phyloP scores from a whole-genome alignment of 2,888 invertebrate species.

The Cataglyphis rosenhaueri region DNA sequence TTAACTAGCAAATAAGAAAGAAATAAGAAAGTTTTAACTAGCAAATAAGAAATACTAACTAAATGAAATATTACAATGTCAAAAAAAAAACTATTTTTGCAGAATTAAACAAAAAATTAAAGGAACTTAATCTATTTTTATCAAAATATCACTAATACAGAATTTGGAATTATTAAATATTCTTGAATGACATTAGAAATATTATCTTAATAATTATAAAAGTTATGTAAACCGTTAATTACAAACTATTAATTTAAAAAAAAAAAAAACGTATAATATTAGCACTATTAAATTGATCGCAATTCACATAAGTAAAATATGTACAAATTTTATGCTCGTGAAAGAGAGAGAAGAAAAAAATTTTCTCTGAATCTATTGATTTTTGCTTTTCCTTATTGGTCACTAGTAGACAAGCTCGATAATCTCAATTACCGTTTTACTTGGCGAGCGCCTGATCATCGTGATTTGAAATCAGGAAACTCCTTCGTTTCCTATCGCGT shows the following conservation, averaged over 20 bases:
- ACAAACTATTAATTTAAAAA: not conserved
- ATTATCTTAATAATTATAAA: conserved; percentile 5
- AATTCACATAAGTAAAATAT: not conserved
- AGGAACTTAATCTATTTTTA: not conserved
- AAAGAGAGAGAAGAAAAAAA: not conserved
- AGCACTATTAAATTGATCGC: not conserved
- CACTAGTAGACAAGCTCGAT: conserved; percentile 35
- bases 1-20: not conserved
- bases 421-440: conserved; percentile 45
- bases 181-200: not conserved
- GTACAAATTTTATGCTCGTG: not conserved
- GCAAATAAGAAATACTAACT: too few species aligned
- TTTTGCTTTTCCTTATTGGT: conserved; percentile 27
- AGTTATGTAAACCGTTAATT: not conserved
- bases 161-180: not conserved
- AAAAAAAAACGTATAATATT: not conserved
- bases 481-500: conserved; percentile 26
- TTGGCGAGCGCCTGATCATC: conserved; percentile 25
- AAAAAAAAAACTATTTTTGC: not conserved
- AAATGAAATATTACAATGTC: not conserved
- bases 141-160: not conserved
- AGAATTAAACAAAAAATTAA: not conserved
- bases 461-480: conserved; percentile 41
- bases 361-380: not conserved
- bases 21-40: not conserved